A percentile compares a stretch with the other conserved stretches of the same genome.
These are phyloP conservation scores for Buphagus erythrorhynchus DNA, from an alignment of 2,797 vertebrate genomes.

Conservation along the genomic window DNA sequence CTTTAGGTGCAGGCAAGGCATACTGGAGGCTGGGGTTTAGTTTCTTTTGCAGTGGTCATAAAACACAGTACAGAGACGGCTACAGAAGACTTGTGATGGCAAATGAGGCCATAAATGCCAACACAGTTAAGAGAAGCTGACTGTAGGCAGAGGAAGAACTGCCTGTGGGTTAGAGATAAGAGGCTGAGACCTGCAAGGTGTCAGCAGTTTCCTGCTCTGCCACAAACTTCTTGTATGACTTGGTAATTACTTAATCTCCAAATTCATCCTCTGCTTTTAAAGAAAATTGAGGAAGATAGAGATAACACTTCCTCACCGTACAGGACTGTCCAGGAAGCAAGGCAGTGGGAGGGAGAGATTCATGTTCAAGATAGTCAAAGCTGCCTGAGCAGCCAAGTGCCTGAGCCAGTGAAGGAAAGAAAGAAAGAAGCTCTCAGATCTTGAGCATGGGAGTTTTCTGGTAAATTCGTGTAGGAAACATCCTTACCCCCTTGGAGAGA, in stretches of 20 bases:
- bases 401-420: not conserved
- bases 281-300: slow-evolving; percentile 2
- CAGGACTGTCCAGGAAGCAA: slow-evolving; percentile 1
- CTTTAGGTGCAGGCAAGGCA: not conserved
- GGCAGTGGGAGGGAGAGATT: not conserved
- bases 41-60: not conserved
- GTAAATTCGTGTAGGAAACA: not conserved
- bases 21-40: not conserved
- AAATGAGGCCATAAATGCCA: not conserved
- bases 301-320: not conserved
- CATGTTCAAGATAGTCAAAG: not conserved
- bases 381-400: not conserved
- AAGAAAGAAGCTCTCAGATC: not conserved
- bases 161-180: not conserved
- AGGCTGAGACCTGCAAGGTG: not conserved
- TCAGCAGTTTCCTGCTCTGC: slow-evolving; percentile 28
- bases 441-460: not conserved
- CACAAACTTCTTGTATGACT: slow-evolving; percentile 15
- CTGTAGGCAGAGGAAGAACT: not conserved
- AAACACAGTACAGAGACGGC: not conserved
- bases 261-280: slow-evolving; percentile 24
- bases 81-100: not conserved
- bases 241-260: not conserved
- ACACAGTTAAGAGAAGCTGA: not conserved
- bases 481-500: not conserved